phyloP scores from a whole-genome alignment of 2,113 vertebrate genomes.

The Neolamprologus fasciatus region DNA sequence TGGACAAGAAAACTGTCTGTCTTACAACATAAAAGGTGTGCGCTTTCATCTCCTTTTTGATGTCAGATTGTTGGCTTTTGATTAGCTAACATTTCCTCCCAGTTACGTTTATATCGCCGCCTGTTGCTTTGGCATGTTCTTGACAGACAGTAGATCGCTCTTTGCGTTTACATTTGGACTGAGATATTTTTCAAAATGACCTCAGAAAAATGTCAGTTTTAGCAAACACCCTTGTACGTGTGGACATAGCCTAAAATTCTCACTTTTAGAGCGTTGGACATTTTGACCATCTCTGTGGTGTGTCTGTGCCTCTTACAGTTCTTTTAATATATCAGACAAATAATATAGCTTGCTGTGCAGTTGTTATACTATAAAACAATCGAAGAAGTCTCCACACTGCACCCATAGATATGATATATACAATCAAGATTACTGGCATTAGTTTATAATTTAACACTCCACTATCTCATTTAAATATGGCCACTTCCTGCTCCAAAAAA shows the following conservation, averaged over 20 bases:
- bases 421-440: neutral
- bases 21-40: neutral
- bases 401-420: neutral
- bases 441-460: neutral
- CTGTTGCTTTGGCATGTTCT: neutral
- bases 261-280: neutral
- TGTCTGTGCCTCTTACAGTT: neutral
- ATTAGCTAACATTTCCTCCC: neutral
- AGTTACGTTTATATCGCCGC: neutral
- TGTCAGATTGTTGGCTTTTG: neutral
- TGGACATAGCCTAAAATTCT: neutral
- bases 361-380: neutral
- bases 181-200: neutral
- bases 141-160: neutral
- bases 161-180: neutral
- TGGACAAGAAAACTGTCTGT: neutral
- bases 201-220: neutral
- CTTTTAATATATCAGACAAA: neutral
- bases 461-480: neutral
- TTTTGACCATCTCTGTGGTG: neutral
- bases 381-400: neutral
- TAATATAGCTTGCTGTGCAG: neutral
- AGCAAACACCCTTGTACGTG: neutral
- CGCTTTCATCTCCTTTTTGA: neutral
- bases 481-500: neutral